These are phyloP conservation scores for Myopa testacea DNA, from an alignment of 2,888 invertebrate species.

Conservation along the genomic window DNA sequence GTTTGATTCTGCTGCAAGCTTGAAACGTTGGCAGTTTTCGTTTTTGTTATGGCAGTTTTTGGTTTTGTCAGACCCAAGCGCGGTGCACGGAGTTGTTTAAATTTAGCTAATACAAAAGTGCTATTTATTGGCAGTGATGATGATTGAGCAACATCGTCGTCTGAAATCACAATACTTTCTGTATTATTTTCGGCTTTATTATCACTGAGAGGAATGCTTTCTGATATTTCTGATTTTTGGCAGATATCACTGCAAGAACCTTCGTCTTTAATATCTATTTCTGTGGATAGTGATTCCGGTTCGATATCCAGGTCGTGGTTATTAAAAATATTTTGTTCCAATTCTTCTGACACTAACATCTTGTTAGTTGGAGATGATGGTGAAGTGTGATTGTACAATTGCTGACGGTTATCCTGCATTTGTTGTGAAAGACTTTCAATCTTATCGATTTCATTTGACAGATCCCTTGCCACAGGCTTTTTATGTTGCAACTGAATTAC, in stretches of 20 bases:
- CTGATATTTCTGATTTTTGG: background rate
- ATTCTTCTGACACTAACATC: background rate
- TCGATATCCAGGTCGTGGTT: background rate
- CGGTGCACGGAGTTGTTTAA: slow-evolving; percentile 41
- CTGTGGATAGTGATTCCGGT: background rate
- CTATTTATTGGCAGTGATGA: background rate
- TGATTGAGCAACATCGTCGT: slow-evolving; percentile 13
- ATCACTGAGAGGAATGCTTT: background rate
- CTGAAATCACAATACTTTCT: slow-evolving; percentile 46
- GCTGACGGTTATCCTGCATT: slow-evolving; percentile 39
- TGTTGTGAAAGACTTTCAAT: slow-evolving; percentile 49
- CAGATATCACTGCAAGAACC: background rate
- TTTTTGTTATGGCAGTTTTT: slow-evolving; percentile 34
- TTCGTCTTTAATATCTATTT: background rate
- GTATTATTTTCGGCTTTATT: slow-evolving; percentile 21
- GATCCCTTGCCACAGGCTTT: slow-evolving; percentile 38
- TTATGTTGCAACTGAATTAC: slow-evolving; percentile 24
- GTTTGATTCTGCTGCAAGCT: slow-evolving; percentile 68
- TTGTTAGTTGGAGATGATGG: slow-evolving; percentile 39
- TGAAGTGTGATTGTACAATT: slow-evolving; percentile 48
- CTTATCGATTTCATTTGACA: slow-evolving; percentile 49
- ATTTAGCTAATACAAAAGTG: slow-evolving; percentile 12
- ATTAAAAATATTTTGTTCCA: background rate
- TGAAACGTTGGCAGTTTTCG: slow-evolving; percentile 28
- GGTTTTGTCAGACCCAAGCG: slow-evolving; percentile 55